Conservation (phyloP, 2,888 invertebrate species). For the Hirtodrosophila histrioides region DNA sequence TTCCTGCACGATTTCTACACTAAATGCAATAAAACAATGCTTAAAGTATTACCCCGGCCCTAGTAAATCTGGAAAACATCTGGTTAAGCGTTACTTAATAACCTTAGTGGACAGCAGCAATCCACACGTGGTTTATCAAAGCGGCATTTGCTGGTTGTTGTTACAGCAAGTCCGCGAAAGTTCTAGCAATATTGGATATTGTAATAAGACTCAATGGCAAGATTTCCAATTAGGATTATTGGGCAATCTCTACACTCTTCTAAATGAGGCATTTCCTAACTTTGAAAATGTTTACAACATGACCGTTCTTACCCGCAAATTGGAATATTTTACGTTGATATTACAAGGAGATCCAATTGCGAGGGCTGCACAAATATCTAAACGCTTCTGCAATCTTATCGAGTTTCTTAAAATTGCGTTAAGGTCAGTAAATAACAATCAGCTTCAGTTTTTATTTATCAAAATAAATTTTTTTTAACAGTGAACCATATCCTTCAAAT, state of each 20-base stretch:
- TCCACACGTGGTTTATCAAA: conserved; percentile 43
- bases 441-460: not conserved
- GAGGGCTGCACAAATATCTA: conserved; percentile 34
- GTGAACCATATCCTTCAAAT: conserved; percentile 41
- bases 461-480: conserved; percentile 10
- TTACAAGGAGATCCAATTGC: conserved; percentile 50
- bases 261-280: conserved; percentile 26
- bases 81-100: conserved; percentile 30
- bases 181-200: not conserved
- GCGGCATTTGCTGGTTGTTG: conserved; percentile 56
- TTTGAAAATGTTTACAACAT: conserved; percentile 4
- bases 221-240: conserved; percentile 49
- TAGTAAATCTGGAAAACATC: conserved; percentile 39
- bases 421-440: conserved; percentile 29
- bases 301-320: not conserved
- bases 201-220: conserved; percentile 41
- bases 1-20: conserved; percentile 17
- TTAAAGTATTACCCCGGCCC: conserved; percentile 54
- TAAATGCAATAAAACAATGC: conserved; percentile 44
- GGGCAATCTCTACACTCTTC: conserved; percentile 24
- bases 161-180: conserved; percentile 50
- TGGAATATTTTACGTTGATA: conserved; percentile 24
- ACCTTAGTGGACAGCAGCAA: conserved; percentile 43
- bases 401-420: conserved; percentile 52
- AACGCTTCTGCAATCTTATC: conserved; percentile 49